Evolutionary conservation across 2,888 invertebrate species (phyloP), one percentile per base, ranked within the genome.

Genomic region (Morpho deidamia): DNA sequence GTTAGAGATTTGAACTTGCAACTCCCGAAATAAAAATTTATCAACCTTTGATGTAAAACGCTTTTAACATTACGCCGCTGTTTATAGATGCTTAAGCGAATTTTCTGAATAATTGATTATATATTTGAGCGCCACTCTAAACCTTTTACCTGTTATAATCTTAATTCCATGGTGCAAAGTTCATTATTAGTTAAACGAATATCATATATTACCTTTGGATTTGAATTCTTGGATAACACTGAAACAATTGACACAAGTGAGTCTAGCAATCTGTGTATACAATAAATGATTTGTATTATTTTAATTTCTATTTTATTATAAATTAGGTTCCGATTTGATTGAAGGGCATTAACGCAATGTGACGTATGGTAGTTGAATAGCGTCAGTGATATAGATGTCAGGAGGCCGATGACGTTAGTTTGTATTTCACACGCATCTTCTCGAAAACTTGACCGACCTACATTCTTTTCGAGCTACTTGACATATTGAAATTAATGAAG

Each of bases 181-280:
- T 33, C 11, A 34, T 34, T 14, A n/a, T 51, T 32, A n/a, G 9
- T 32, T 43, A 8, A 14, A 37, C 3, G 10, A 9, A 12, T 2
- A 7, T 7, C 35, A 10, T 32, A 12, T 44, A 14, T 44, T 33
- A 43, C 51, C 38, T 44, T 37, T 14, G 11, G 35, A n/a, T n/a
- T n/a, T 46, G 37, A 11, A 10, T 23, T 11, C 44, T 44, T 42
- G 35, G 54, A 61, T 53, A 39, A 11, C 12, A 41, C 58, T 64
- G 70, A 72, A 76, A 71, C 69, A 72, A 81, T 86, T 87, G 83
- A 84, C 85, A 83, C 87, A 85, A 84, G 82, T 85, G 87, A 73
- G 66, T 71, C 67, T 66, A 51, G 64, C 68, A 69, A 59, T 56
- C 68, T 59, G 56, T 67, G 58, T 63, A 66, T 56, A 66, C 60